phyloP scores from a whole-genome alignment of 2,797 vertebrate species.

The Simalia tracyae region DNA sequence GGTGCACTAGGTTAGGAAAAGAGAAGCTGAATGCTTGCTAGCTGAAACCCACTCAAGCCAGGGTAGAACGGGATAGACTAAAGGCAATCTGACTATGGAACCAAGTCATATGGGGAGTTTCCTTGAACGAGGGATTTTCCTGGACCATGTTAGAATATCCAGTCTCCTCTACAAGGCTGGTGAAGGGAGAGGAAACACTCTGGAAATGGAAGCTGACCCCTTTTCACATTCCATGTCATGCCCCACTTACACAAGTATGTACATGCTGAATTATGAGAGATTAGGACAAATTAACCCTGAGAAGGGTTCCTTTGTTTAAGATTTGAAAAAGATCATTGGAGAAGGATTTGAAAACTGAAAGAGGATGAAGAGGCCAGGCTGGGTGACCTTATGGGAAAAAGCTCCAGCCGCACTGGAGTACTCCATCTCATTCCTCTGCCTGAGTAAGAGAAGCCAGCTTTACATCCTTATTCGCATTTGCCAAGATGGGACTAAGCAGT shows the following conservation, averaged over 20 bases:
- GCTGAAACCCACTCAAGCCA: background rate
- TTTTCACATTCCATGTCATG: background rate
- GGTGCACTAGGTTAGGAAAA: background rate
- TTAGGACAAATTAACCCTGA: background rate
- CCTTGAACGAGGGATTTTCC: background rate
- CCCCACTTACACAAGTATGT: background rate
- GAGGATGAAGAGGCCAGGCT: conserved; percentile 29
- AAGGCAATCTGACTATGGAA: background rate
- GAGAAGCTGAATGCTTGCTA: background rate
- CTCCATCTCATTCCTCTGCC: background rate
- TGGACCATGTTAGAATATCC: background rate
- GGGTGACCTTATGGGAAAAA: background rate
- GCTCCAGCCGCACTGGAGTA: background rate
- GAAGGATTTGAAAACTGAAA: conserved; percentile 26
- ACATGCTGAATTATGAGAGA: background rate
- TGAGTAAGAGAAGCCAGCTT: background rate
- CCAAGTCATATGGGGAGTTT: background rate
- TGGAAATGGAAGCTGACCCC: background rate
- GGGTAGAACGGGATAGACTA: background rate
- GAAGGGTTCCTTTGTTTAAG: conserved; percentile 21
- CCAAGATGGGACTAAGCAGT: background rate
- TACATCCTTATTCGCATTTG: background rate
- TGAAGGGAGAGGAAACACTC: fast-evolving
- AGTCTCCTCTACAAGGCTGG: conserved; percentile 1
- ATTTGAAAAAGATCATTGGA: background rate